Percentiles rank a stretch among this genome's conserved stretches.
Evolutionary conservation across 2,888 invertebrate genomes (phyloP).

Genomic region (Thymelicus lineola): DNA sequence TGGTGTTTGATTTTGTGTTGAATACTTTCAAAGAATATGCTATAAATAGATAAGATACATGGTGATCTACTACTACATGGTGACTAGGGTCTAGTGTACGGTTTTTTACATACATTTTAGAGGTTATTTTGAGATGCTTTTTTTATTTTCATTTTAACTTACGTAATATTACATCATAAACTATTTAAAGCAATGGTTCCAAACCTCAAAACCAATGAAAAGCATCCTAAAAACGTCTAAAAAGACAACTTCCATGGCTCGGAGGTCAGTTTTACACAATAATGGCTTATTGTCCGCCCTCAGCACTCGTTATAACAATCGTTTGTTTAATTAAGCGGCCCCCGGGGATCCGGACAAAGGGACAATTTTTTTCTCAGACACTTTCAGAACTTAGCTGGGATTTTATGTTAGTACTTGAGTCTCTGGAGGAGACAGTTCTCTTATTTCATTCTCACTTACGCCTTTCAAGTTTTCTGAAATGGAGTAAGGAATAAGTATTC

Average conservation of each 20-base stretch:
- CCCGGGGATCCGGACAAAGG: constrained; percentile 54
- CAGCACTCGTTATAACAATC: constrained; percentile 60
- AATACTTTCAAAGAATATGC: too few relatives aligned
- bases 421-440: constrained; percentile 27
- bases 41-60: too few relatives aligned
- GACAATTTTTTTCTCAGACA: constrained; percentile 48
- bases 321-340: constrained; percentile 66
- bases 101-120: too few relatives aligned
- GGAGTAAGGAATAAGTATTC: constrained; percentile 14
- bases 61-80: too few relatives aligned
- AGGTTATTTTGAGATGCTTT: too few relatives aligned
- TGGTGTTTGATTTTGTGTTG: too few relatives aligned
- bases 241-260: constrained; percentile 47
- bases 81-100: too few relatives aligned
- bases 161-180: background rate
- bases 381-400: constrained; percentile 38
- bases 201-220: constrained; percentile 14
- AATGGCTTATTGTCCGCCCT: constrained; percentile 54
- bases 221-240: constrained; percentile 42
- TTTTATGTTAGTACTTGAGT: constrained; percentile 32
- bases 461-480: constrained; percentile 28
- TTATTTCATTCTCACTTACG: constrained; percentile 36
- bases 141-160: background rate
- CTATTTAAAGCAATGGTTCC: constrained; percentile 3
- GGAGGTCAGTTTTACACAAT: constrained; percentile 50